Evolutionary conservation across 2,113 vertebrate genomes (phyloP).

Genomic region (Sebastes schlegelii): DNA sequence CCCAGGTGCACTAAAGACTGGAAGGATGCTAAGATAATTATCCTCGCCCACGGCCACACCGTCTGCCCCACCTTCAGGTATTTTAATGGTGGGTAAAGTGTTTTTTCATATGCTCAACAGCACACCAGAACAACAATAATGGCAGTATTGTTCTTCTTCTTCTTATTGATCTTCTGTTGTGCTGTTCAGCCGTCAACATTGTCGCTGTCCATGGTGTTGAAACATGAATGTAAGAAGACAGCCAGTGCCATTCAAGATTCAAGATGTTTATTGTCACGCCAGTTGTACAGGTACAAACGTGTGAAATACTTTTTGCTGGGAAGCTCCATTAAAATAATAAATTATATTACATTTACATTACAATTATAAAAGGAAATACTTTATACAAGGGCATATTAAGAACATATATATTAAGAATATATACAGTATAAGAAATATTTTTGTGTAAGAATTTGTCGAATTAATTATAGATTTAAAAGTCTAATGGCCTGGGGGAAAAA

Average conservation of each 20-base stretch:
- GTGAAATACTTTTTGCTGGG: no score
- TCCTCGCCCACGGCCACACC: not conserved
- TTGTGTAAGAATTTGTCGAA: no score
- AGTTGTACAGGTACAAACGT: no score
- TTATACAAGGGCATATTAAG: no score
- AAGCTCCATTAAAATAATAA: no score
- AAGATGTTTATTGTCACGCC: no score
- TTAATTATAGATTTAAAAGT: no score
- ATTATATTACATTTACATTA: no score
- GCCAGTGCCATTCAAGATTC: not conserved
- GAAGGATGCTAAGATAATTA: constrained; percentile 22
- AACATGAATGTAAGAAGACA: not conserved
- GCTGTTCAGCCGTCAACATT: not conserved
- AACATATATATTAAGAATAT: no score
- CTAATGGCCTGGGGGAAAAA: no score
- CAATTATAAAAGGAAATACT: no score
- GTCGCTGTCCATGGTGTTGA: constrained; percentile 11
- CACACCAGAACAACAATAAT: not conserved
- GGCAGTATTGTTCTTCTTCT: not conserved
- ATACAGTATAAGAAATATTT: no score
- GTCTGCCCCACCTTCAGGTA: not conserved
- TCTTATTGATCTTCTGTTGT: not conserved
- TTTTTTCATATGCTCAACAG: not conserved
- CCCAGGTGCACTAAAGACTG: constrained; percentile 5
- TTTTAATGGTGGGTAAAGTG: constrained; percentile 18